These are phyloP conservation scores for Eretmocerus hayati DNA, from an alignment of 2,888 invertebrate species.

Conservation along the genomic window DNA sequence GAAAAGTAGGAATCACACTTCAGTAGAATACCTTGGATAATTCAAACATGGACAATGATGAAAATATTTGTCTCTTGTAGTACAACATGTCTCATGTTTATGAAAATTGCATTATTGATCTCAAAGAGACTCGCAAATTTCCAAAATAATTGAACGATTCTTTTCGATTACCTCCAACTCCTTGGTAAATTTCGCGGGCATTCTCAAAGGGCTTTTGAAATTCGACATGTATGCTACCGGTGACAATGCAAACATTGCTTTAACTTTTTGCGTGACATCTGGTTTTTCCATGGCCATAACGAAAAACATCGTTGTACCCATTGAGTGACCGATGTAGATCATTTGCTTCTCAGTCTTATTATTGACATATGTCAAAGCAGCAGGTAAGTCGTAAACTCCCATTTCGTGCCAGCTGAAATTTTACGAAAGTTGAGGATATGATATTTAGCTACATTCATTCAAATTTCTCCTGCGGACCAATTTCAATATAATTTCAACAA, in stretches of 20 bases:
- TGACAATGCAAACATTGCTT: constrained; percentile 59
- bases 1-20: too few relatives aligned
- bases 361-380: constrained; percentile 47
- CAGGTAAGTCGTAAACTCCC: constrained; percentile 78
- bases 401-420: constrained; percentile 78
- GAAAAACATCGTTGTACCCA: constrained; percentile 66
- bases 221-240: constrained; percentile 56
- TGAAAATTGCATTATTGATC: too few relatives aligned
- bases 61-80: too few relatives aligned
- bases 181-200: not conserved
- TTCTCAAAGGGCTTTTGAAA: too few relatives aligned
- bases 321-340: constrained; percentile 37
- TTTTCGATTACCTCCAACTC: too few relatives aligned
- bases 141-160: constrained; percentile 45
- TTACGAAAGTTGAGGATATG: not conserved
- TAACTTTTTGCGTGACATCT: constrained; percentile 59
- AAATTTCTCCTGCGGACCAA: too few relatives aligned
- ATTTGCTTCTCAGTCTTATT: constrained; percentile 40
- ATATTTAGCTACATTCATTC: not conserved
- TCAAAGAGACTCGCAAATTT: constrained; percentile 61
- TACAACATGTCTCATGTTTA: too few relatives aligned
- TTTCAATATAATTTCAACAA: too few relatives aligned
- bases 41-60: too few relatives aligned
- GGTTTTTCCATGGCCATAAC: constrained; percentile 62
- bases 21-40: too few relatives aligned